Base-by-base conservation (phyloP, 2,113 vertebrate species). In the Sapayoa aenigma region DNA sequence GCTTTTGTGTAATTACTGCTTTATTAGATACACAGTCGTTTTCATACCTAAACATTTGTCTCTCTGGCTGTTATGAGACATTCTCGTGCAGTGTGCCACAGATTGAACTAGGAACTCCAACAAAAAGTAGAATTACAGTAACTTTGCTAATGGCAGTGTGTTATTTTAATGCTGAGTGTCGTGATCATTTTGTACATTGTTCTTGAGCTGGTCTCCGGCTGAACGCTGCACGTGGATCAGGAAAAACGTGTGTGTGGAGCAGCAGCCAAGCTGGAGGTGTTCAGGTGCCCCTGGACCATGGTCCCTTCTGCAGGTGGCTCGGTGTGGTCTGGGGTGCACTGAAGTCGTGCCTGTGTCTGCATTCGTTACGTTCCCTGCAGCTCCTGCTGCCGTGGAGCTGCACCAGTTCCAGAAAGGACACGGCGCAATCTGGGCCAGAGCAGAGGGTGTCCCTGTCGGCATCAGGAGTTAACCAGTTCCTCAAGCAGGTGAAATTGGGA, bases 31-130 rank as follows among this genome's bases (percentile, higher is more conserved):
- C 47, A 41, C 0, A 2, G 25, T 65, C 7, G 0, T 84, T 95
- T 93, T 92, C 47, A 27, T 84, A 69, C 69, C 33, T 55, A 46
- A 72, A 44, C 73, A 28, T 83, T 93, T 93, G 53, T 59, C 46
- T 31, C 46, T 37, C 1, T 67, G 73, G 30, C 55, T 85, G 49
- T 86, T 85, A 47, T 0, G 8, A 81, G 81, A 28, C 7, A 2
- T 79, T 93, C 58, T 68, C 41, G 28, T 53, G 18, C 58, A 15
- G 33, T 0, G 2, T n/a, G 10, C 42, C 1, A 0, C 46, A 47
- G 50, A 73, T 50, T 30, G 72, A 93, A 37, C 55, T 37, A 50
- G 13, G 22, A 42, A 33, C 42, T 91, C 4, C 0, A 46, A 16
- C 8, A 6, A 72, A 84, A 93, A 89, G 62, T 76, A 62, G 77